These are phyloP conservation scores for Columba livia DNA, from an alignment of 2,113 vertebrate species.

Conservation along the genomic window DNA sequence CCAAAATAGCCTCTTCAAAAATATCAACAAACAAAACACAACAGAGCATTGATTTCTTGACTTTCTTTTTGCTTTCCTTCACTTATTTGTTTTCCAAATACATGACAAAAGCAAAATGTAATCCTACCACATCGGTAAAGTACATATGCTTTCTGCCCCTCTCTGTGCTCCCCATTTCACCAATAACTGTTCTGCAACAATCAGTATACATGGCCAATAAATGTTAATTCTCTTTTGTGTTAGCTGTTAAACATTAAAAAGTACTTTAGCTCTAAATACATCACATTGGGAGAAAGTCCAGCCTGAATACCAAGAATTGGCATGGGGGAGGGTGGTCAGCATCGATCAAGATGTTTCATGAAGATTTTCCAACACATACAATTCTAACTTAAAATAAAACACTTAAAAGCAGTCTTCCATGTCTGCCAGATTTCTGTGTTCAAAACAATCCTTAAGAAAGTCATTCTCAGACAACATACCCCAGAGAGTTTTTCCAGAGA, in stretches of 20 bases:
- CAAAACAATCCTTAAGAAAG: not conserved
- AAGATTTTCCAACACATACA: not conserved
- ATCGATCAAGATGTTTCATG: not conserved
- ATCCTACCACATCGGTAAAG: too few relatives aligned
- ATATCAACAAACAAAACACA: not conserved
- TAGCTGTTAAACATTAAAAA: too few relatives aligned
- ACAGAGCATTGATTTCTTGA: not conserved
- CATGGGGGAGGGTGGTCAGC: rapidly evolving
- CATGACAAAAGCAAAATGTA: too few relatives aligned
- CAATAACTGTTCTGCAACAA: too few relatives aligned
- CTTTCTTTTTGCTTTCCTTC: not conserved
- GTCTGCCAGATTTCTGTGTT: not conserved
- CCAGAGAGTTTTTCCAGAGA: not conserved
- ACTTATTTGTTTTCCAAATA: too few relatives aligned
- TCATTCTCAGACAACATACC: not conserved
- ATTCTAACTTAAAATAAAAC: not conserved
- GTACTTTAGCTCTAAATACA: too few relatives aligned
- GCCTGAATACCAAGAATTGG: not conserved
- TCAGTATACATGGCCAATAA: too few relatives aligned
- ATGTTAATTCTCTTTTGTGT: too few relatives aligned
- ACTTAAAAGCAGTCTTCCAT: not conserved
- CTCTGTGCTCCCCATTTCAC: too few relatives aligned
- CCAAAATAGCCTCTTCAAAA: not conserved
- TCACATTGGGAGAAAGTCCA: not conserved
- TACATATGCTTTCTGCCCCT: too few relatives aligned